Conservation (phyloP, 2,797 vertebrate species). For the Sphenopsis melanotis region DNA sequence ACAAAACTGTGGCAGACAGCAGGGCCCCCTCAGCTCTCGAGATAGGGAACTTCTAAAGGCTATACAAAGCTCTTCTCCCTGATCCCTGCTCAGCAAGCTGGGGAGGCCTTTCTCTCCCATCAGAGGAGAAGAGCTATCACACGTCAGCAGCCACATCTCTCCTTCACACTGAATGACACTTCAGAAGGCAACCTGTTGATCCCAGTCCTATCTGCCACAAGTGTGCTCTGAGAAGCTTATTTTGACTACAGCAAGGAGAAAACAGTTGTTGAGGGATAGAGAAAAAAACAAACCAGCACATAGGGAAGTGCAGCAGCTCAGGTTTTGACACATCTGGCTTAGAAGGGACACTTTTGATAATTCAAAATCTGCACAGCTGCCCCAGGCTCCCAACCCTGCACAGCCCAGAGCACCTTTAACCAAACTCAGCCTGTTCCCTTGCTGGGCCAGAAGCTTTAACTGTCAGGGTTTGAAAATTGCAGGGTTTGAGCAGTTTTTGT, state of each 20-base stretch:
- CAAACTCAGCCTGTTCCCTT: neutral
- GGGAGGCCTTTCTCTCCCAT: neutral
- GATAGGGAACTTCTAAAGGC: neutral
- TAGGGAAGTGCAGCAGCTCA: neutral
- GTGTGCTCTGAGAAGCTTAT: neutral
- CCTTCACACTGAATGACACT: neutral
- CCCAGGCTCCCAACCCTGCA: neutral
- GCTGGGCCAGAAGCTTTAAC: neutral
- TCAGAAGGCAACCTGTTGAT: slow-evolving; percentile 28
- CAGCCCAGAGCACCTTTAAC: rapidly evolving
- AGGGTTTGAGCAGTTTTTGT: neutral
- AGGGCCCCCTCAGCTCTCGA: neutral
- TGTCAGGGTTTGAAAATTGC: neutral
- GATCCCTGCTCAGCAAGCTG: neutral
- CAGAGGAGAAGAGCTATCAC: neutral
- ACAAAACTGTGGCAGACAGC: neutral
- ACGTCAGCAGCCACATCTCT: neutral
- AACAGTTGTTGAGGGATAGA: neutral
- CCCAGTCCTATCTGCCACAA: neutral
- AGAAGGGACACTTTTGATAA: neutral
- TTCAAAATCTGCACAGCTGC: neutral
- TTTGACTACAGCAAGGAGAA: slow-evolving; percentile 19
- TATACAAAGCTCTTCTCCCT: neutral
- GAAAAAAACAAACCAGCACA: no score
- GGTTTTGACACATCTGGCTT: neutral